Base-by-base conservation (phyloP, 2,113 vertebrate genomes). In the Protomyctophum bolini region DNA sequence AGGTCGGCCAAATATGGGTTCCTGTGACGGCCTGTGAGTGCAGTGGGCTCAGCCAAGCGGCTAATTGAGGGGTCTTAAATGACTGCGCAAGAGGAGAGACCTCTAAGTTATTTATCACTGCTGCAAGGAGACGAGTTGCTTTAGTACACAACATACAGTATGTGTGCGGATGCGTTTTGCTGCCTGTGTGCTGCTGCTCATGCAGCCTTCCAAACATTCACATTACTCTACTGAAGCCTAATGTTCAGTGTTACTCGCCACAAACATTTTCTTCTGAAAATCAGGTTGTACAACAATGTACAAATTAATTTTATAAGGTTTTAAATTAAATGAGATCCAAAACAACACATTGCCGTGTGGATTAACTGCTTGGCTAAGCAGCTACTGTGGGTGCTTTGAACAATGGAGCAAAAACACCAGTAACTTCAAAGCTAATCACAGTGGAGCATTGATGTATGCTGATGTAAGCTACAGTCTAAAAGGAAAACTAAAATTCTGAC, bases 41-140 rank as follows among this genome's bases (percentile, higher is more conserved):
- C 70, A 70, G 65, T 41, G 74, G 66, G 68, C 63, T 88, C 88
- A 88, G 76, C 80, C 90, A 82, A 68, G 89, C 86, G 56, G 72
- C 80, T 89, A 88, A 91, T 85, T 87, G 85, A 84, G 82, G 87
- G 66, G 83, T 83, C 73, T 81, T 79, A 83, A 84, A 89, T 80
- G 78, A 84, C 86, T 81, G 84, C 86, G 75, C 77, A 77, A 86
- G 79, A 85, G 81, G 83, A 87, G 83, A 91, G 81, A 78, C 76
- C 80, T 84, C 86, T 90, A 87, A 90, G 82, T 92, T 92, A 92
- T 92, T 92, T 89, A 92, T 92, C 86, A 90, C 91, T 92, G 91
- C 91, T 84, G 81, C 87, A 91, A n/a, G n/a, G 82, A 85, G 76
- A 83, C 75, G 66, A 70, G 73, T 81, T 75, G 83, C 81, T 81